Percentiles rank a stretch among this genome's conserved stretches.
These are phyloP conservation scores for Pipra filicauda DNA, from an alignment of 2,113 vertebrate genomes.

Conservation along the genomic window DNA sequence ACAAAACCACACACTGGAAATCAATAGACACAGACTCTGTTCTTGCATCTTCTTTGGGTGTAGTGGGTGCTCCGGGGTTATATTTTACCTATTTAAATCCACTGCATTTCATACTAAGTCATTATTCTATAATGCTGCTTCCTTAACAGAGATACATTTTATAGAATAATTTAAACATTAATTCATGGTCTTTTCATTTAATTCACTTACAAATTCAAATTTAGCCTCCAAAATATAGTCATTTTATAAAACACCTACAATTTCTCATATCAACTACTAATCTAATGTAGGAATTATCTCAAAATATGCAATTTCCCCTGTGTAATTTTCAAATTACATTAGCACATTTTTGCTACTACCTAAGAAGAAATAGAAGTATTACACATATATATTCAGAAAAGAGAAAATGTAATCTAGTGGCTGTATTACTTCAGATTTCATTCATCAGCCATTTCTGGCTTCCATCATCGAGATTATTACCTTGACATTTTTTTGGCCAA, in stretches of 20 bases:
- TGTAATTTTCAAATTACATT: neutral
- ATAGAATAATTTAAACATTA: slow-evolving; percentile 1
- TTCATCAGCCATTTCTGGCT: neutral
- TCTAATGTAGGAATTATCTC: neutral
- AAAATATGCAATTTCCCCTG: neutral
- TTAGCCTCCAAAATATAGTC: neutral
- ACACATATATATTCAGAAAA: neutral
- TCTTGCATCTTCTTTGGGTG: neutral
- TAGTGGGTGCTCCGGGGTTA: neutral
- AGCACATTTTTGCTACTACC: neutral
- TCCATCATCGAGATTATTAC: neutral
- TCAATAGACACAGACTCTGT: no score
- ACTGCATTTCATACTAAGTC: neutral
- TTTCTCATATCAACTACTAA: neutral
- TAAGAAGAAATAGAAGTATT: neutral
- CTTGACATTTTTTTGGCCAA: neutral
- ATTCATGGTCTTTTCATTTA: neutral
- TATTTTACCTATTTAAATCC: neutral
- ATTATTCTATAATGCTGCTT: neutral
- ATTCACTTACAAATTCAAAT: neutral
- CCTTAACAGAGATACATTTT: neutral
- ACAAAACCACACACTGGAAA: neutral
- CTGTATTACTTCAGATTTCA: neutral
- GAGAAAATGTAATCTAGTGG: neutral
- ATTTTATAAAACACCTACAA: neutral